Evolutionary conservation across 1,140 invertebrate species (phyloP).

Genomic region (Listronotus bonariensis): DNA sequence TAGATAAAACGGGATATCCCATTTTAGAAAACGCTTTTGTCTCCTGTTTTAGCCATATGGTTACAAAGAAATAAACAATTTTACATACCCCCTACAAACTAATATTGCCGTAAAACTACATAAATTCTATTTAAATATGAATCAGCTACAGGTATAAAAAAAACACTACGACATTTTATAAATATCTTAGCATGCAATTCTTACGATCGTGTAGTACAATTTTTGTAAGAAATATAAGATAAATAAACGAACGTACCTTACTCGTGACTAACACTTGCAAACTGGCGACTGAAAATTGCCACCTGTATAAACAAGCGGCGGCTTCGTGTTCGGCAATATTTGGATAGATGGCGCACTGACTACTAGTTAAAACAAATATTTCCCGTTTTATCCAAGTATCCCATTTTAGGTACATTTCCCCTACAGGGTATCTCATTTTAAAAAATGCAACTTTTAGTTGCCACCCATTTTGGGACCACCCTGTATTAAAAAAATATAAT

Average conservation of each 20-base stretch:
- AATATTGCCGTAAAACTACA: slow-evolving; percentile 11
- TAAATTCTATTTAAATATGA: slow-evolving; percentile 12
- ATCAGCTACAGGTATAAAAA: slow-evolving; percentile 14
- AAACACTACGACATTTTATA: slow-evolving; percentile 13
- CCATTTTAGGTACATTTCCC: slow-evolving; percentile 4
- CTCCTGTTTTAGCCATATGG: too few relatives aligned
- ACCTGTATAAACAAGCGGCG: slow-evolving; percentile 6
- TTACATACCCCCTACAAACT: not conserved
- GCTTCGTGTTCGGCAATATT: not conserved
- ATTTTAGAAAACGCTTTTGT: too few relatives aligned
- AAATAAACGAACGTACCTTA: slow-evolving; percentile 8
- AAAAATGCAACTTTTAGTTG: too few relatives aligned
- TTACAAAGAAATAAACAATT: too few relatives aligned
- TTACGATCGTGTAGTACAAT: too few relatives aligned
- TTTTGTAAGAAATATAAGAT: too few relatives aligned
- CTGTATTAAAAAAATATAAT: too few relatives aligned
- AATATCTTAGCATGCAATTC: slow-evolving; percentile 7
- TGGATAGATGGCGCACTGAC: slow-evolving; percentile 3
- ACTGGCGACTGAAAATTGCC: slow-evolving; percentile 2
- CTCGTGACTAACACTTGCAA: not conserved
- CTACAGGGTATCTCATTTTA: too few relatives aligned
- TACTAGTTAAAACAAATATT: slow-evolving; percentile 2
- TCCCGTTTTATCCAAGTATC: slow-evolving; percentile 6
- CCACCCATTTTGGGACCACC: too few relatives aligned
- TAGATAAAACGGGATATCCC: too few relatives aligned